Evolutionary conservation across 2,888 invertebrate genomes (phyloP), one percentile per base, ranked within the genome.

Genomic region (Leptarthrus brevirostris): DNA sequence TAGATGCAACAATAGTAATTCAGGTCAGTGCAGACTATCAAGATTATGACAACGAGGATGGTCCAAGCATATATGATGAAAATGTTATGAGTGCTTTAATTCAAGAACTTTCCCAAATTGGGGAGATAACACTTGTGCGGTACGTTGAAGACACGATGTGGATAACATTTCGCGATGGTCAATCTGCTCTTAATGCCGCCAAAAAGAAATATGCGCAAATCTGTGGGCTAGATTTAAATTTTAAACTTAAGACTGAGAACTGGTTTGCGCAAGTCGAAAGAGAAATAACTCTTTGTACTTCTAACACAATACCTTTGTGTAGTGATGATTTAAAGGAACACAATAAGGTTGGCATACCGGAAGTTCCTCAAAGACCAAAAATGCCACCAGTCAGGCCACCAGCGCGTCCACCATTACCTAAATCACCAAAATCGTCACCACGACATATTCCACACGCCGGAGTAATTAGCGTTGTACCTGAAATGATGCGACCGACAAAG

Each of bases 1-100:
- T 96, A 0, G 98, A 99, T 86, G 94, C 94, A 1, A 97, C 97
- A 16, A 91, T 98, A 77, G 90, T 98, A 58, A 90, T 98, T 6
- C 87, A 87, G 81, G 84, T 87, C 12, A 75, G 74, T 8, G 82
- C 86, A 5, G 79, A 81, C 44, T 83, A 85, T 14, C 86, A 86
- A 12, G 77, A 79, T 6, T 88, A 89, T 18, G 85, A 86, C 12
- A 85, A 82, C 26, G 87, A 87, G 4, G 87, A 88, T 40, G 84
- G 85, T 2, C 86, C 87, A 1, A 88, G 88, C 16, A 89, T 92
- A 18, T 93, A 94, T 80, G 93, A 94, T 81, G 94, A 95, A 81
- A 90, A 90, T 79, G 89, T 94, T 40, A 92, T 95, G 87, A 90
- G 91, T 74, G 90, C 90, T 3, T 86, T 96, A 24, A 87, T 97